These are phyloP conservation scores for Elanoides forficatus DNA, from an alignment of 2,113 vertebrate genomes.

Conservation along the genomic window DNA sequence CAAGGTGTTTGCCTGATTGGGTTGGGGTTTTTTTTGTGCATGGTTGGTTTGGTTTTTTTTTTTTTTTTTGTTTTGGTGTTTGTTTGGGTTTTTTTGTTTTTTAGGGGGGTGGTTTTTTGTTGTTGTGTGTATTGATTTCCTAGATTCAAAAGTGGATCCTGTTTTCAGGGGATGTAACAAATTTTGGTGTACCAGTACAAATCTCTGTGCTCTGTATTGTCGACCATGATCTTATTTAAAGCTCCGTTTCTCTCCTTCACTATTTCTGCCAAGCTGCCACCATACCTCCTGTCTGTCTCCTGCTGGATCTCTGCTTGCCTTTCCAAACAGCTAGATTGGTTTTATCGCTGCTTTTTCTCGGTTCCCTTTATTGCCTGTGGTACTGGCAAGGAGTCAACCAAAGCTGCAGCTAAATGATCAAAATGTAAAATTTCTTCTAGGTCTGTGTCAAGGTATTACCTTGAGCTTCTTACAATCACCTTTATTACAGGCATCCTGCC, in stretches of 20 bases:
- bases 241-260: neutral
- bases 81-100: neutral
- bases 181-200: neutral
- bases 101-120: too few species aligned
- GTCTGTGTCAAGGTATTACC: neutral
- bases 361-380: neutral
- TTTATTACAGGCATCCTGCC: neutral
- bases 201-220: fast-evolving
- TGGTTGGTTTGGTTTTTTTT: too few species aligned
- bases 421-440: neutral
- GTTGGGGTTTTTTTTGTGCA: neutral
- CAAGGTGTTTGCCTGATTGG: neutral
- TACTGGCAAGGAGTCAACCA: neutral
- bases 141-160: neutral
- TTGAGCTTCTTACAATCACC: neutral
- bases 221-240: neutral
- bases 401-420: neutral
- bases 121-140: neutral
- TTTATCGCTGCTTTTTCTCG: neutral
- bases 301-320: neutral
- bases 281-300: neutral
- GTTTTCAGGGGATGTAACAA: neutral
- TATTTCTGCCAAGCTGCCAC: neutral
- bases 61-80: neutral
- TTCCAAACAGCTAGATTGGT: neutral